A percentile compares a stretch with the other conserved stretches of the same genome.
phyloP scores from a whole-genome alignment of 2,888 invertebrate genomes.

The Sphaerophoria rueppellii region DNA sequence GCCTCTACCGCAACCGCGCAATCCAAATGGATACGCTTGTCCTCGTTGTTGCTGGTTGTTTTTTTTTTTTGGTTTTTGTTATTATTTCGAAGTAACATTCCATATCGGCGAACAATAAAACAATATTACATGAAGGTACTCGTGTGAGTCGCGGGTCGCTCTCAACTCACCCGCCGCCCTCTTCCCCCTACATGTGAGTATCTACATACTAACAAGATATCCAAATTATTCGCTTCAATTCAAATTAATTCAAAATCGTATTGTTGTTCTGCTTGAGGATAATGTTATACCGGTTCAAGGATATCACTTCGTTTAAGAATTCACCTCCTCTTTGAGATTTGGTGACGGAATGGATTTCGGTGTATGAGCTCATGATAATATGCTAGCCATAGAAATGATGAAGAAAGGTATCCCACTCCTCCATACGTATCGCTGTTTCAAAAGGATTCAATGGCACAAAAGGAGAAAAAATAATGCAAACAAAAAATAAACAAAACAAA shows the following conservation, averaged over 20 bases:
- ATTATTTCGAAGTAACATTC: constrained; percentile 27
- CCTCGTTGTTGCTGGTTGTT: neutral
- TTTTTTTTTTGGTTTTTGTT: neutral
- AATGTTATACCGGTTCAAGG: constrained; percentile 69
- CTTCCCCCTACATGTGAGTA: neutral
- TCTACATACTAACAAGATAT: constrained; percentile 50
- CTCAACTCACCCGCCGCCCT: neutral
- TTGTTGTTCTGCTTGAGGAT: constrained; percentile 69
- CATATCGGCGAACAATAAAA: constrained; percentile 64
- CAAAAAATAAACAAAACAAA: constrained; percentile 55
- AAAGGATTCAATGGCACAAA: constrained; percentile 72
- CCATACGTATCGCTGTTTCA: constrained; percentile 40
- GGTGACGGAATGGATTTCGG: constrained; percentile 47
- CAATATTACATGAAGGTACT: constrained; percentile 59
- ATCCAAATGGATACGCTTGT: neutral
- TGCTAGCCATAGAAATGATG: constrained; percentile 5
- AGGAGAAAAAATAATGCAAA: constrained; percentile 64
- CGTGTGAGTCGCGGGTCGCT: neutral
- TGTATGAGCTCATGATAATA: neutral
- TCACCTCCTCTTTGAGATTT: constrained; percentile 11
- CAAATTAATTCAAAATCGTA: constrained; percentile 73
- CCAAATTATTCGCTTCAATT: constrained; percentile 73
- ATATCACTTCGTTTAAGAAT: constrained; percentile 52
- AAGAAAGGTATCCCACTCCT: constrained; percentile 51
- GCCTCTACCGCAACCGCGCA: neutral